Evolutionary conservation across 2,113 vertebrate genomes (phyloP), one percentile per base, ranked within the genome.

Genomic region (Nyctereutes procyonoides): DNA sequence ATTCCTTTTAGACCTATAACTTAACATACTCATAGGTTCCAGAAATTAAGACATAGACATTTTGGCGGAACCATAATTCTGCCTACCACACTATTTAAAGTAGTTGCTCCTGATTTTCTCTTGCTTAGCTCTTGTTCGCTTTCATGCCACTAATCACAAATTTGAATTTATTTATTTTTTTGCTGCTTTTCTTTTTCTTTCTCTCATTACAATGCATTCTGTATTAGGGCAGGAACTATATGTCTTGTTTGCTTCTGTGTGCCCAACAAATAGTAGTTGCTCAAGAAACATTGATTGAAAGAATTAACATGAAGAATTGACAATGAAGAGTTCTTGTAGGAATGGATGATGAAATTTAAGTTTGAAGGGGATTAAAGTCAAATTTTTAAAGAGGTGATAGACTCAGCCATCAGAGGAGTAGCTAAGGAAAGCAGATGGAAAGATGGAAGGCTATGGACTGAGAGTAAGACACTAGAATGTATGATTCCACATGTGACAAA

Each of bases 101-200:
- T 63, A 62, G 19, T 14, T 83, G 53, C 76, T 10, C 6, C 24
- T 35, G 16, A 51, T 51, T 74, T 74, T 83, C 30, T 79, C 48
- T 83, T 67, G 30, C 32, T 82, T 30, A 89, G 69, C 53, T 89
- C 60, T 77, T 96, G 10, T 67, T 89, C 90, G 71, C 30, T 93
- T 93, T 85, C 71, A n/a, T 55, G 60, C 38, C 32, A 53, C 19
- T 71, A 55, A 76, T 77, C 2, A 93, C 19, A 71, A 62, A 55
- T 79, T 69, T 79, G 71, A 84, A 86, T 60, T 91, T 48, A 43
- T 10, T 87, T 76, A 88, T 63, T 88, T 69, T 10, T 65, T 43
- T 86, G 38, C 20, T 80, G 56, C 8, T 13, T 80, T 83, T 76
- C 51, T 88, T 67, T 89, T 84, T 69, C 26, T 79, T 19, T 58